Evolutionary conservation across 2,113 vertebrate species (phyloP).

Genomic region (Orcinus orca): DNA sequence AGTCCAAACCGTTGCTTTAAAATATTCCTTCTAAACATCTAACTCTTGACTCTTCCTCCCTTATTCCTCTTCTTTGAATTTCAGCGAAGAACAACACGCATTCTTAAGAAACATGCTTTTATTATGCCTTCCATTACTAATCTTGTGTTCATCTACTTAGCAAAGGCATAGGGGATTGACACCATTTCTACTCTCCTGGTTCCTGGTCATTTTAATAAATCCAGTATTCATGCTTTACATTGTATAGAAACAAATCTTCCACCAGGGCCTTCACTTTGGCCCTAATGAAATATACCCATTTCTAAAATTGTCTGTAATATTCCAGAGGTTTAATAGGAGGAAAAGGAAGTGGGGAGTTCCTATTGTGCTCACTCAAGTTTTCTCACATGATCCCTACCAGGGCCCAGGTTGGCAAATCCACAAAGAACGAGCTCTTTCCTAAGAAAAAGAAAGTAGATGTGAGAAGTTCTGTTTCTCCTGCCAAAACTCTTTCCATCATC

Average conservation of each 20-base stretch:
- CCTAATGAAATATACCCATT: background rate
- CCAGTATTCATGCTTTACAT: background rate
- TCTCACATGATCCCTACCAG: constrained; percentile 88
- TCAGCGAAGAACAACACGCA: background rate
- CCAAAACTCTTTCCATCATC: background rate
- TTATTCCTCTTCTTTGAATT: background rate
- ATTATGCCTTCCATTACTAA: background rate
- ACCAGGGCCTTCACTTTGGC: background rate
- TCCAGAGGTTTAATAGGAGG: background rate
- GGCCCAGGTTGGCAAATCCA: constrained; percentile 91
- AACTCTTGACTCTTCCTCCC: background rate
- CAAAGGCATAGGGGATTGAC: background rate
- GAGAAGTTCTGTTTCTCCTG: background rate
- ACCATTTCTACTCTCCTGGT: background rate
- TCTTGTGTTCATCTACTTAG: background rate
- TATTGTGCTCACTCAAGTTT: constrained; percentile 84
- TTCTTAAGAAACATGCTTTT: background rate
- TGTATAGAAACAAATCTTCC: background rate
- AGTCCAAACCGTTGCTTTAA: background rate
- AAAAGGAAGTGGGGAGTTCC: background rate
- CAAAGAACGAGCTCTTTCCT: constrained; percentile 90
- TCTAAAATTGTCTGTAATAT: background rate
- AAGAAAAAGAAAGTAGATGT: constrained; percentile 5
- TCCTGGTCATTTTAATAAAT: background rate
- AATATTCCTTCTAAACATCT: background rate